Percentiles rank a stretch among this genome's conserved stretches.
phyloP scores from a whole-genome alignment of 30 jellyfish, hydroid and myxozoan genomes.

The Haliclystus octoradiatus region DNA sequence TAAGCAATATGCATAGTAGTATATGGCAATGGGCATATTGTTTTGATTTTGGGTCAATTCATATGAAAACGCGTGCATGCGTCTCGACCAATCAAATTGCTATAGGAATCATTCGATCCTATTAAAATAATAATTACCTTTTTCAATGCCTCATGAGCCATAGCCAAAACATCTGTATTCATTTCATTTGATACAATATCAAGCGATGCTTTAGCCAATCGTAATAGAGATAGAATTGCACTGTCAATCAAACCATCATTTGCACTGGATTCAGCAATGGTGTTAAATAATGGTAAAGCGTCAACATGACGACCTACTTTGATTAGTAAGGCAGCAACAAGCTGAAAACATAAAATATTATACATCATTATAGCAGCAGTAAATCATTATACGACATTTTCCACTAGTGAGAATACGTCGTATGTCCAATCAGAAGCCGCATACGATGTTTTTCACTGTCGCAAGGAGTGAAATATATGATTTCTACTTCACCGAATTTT shows the following conservation, averaged over 20 bases:
- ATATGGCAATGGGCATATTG: too few relatives aligned
- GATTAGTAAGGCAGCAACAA: not conserved
- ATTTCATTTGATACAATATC: not conserved
- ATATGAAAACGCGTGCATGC: not conserved
- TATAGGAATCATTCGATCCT: not conserved
- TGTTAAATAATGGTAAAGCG: not conserved
- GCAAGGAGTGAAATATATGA: too few relatives aligned
- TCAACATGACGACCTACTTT: not conserved
- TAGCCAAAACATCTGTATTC: not conserved
- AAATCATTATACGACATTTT: too few relatives aligned
- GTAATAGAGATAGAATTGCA: not conserved
- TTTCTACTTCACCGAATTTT: too few relatives aligned
- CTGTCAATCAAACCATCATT: not conserved
- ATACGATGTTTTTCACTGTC: too few relatives aligned
- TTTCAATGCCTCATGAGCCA: not conserved
- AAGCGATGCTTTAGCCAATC: not conserved
- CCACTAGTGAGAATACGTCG: too few relatives aligned
- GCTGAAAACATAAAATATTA: not conserved
- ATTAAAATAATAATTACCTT: not conserved
- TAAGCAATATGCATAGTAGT: too few relatives aligned
- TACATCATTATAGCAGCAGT: too few relatives aligned
- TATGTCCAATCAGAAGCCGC: too few relatives aligned
- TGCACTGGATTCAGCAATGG: not conserved
- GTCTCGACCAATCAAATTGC: not conserved
- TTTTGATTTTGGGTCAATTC: too few relatives aligned